Evolutionary conservation across 2,888 invertebrate genomes (phyloP).

Genomic region (Uloborus plumipes): DNA sequence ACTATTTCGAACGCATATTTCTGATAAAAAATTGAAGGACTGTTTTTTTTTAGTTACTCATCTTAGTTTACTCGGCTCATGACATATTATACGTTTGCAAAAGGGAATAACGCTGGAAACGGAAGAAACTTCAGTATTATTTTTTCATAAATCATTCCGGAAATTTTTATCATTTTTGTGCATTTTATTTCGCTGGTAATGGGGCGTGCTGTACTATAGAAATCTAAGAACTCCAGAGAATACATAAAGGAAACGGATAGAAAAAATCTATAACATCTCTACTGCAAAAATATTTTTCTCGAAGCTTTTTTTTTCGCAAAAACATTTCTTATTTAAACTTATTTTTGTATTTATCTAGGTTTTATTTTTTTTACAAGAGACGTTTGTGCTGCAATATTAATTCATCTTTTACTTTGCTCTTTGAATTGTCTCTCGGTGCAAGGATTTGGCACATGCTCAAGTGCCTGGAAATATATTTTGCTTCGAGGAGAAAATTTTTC

Average conservation of each 20-base stretch:
- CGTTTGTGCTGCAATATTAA: background rate
- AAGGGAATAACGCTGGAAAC: background rate
- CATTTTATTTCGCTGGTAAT: conserved; percentile 31
- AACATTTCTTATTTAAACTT: conserved; percentile 42
- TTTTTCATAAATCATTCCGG: conserved; percentile 40
- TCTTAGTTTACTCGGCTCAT: no score
- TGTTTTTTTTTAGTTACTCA: no score
- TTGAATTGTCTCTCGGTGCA: conserved; percentile 47
- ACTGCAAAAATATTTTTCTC: conserved; percentile 2
- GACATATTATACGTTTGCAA: no score
- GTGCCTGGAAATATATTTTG: conserved; percentile 26
- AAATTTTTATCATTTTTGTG: conserved; percentile 7
- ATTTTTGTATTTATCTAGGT: background rate
- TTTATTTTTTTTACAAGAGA: no score
- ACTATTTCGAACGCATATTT: background rate
- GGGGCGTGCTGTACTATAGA: conserved; percentile 42
- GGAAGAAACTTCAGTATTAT: conserved; percentile 20
- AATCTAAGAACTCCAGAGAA: conserved; percentile 22
- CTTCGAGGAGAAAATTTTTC: no score
- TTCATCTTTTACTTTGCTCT: conserved; percentile 14
- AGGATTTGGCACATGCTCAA: conserved; percentile 50
- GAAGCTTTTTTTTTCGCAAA: background rate
- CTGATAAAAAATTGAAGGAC: no score
- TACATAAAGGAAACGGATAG: conserved; percentile 14
- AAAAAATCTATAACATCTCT: conserved; percentile 26